Conservation (phyloP, 2,888 invertebrate species). For the Bombylius discolor region DNA sequence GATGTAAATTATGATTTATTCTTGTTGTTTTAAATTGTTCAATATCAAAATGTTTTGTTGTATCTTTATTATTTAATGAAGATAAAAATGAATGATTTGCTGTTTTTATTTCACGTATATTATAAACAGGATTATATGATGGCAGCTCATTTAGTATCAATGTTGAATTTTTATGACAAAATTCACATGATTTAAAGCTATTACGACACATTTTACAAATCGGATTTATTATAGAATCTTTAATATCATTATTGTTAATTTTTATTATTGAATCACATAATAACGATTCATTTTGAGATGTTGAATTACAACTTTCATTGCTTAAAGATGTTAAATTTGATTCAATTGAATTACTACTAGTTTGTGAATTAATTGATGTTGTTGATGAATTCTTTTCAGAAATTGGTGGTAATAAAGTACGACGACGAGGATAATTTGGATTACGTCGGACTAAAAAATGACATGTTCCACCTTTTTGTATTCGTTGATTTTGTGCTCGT, state of each 20-base stretch:
- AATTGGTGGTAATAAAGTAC: slow-evolving; percentile 28
- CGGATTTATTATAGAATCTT: background rate
- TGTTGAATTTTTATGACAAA: slow-evolving; percentile 27
- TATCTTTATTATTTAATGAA: slow-evolving; percentile 35
- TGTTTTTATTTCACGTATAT: slow-evolving; percentile 36
- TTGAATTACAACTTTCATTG: slow-evolving; percentile 3
- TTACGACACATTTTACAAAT: slow-evolving; percentile 25
- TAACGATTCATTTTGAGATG: background rate
- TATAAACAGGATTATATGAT: slow-evolving; percentile 33
- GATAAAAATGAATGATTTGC: slow-evolving; percentile 32
- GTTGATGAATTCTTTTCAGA: slow-evolving; percentile 12
- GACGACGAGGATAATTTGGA: slow-evolving; percentile 52
- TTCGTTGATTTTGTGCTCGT: slow-evolving; percentile 58
- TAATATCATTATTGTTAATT: background rate
- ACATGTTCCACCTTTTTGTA: slow-evolving; percentile 53
- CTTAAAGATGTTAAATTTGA: background rate
- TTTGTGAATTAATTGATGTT: slow-evolving; percentile 8
- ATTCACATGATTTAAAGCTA: slow-evolving; percentile 28
- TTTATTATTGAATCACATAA: background rate
- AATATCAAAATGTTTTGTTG: slow-evolving; percentile 31
- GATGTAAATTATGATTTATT: slow-evolving; percentile 11
- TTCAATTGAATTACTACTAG: slow-evolving; percentile 2
- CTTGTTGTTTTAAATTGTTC: slow-evolving; percentile 21
- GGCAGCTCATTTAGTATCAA: slow-evolving; percentile 15
- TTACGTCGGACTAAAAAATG: slow-evolving; percentile 74